Evolutionary conservation across 92 coral and sea anemone genomes (phyloP).

Genomic region (Umimayanthus kanabou): DNA sequence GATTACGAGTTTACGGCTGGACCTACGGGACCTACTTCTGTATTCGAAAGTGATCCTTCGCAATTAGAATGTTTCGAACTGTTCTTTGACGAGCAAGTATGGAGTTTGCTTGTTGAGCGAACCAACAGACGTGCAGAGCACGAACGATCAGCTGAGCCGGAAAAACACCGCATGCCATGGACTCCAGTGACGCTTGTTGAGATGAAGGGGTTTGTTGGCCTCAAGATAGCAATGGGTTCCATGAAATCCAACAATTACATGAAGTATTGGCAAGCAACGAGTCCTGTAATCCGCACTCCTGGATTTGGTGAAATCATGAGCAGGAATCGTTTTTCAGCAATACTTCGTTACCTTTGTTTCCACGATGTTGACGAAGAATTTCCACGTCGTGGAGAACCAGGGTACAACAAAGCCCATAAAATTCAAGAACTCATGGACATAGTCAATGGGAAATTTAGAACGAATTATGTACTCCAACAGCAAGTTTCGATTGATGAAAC

Average conservation of each 20-base stretch:
- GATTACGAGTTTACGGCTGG: neutral
- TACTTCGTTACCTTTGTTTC: constrained; percentile 7
- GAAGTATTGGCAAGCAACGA: neutral
- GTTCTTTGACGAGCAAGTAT: constrained; percentile 2
- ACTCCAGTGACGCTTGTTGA: neutral
- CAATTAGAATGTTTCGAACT: neutral
- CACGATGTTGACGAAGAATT: constrained; percentile 5
- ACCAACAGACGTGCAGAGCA: neutral
- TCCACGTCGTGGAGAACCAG: constrained; percentile 8
- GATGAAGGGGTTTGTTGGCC: neutral
- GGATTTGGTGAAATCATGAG: neutral
- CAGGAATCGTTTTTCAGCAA: constrained; percentile 1
- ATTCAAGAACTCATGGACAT: constrained; percentile 1
- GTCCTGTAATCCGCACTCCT: neutral
- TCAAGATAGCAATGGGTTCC: neutral
- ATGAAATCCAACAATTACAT: constrained; percentile 14
- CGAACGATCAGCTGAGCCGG: constrained; percentile 6
- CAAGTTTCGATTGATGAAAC: constrained; percentile 8
- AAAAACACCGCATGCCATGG: constrained; percentile 8
- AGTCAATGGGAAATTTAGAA: constrained; percentile 3
- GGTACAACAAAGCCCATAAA: constrained; percentile 15
- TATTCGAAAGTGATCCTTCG: neutral
- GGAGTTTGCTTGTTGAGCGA: neutral
- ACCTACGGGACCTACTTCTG: neutral
- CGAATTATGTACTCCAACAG: neutral